These are phyloP conservation scores for Drusus annulatus DNA, from an alignment of 1,140 invertebrate species.

Conservation along the genomic window DNA sequence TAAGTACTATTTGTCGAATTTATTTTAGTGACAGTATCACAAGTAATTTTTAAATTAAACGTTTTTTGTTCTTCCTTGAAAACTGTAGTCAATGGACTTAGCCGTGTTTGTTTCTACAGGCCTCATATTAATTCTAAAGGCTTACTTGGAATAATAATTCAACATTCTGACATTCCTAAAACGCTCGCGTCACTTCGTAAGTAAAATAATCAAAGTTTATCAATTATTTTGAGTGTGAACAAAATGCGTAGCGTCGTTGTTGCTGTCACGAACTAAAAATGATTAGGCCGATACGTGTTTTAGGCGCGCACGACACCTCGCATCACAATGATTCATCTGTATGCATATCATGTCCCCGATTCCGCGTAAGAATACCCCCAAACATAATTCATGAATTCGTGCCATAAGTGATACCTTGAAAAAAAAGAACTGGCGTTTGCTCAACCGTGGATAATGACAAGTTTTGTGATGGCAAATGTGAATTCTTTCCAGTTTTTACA, in stretches of 20 bases:
- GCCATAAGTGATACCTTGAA: neutral
- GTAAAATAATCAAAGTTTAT: neutral
- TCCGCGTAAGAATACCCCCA: neutral
- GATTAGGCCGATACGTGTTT: constrained; percentile 4
- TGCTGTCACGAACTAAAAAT: neutral
- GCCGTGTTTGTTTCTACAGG: too few relatives aligned
- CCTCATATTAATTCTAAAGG: too few relatives aligned
- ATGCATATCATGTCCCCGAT: constrained; percentile 1
- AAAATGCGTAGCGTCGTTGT: neutral
- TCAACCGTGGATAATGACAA: constrained; percentile 46
- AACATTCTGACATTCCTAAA: too few relatives aligned
- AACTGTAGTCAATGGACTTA: too few relatives aligned
- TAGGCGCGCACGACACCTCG: neutral
- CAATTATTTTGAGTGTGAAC: constrained; percentile 37
- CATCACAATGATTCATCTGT: neutral
- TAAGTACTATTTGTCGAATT: too few relatives aligned
- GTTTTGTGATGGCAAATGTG: constrained; percentile 43
- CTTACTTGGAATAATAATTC: too few relatives aligned
- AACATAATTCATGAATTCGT: neutral
- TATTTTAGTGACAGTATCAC: too few relatives aligned
- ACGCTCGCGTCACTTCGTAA: neutral
- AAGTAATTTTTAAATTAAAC: too few relatives aligned
- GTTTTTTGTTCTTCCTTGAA: too few relatives aligned
- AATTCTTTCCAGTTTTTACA: constrained; percentile 36
- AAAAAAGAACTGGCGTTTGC: constrained; percentile 14